These are phyloP conservation scores for Drosophila novamexicana DNA, from an alignment of 1,140 invertebrate genomes.

Conservation along the genomic window DNA sequence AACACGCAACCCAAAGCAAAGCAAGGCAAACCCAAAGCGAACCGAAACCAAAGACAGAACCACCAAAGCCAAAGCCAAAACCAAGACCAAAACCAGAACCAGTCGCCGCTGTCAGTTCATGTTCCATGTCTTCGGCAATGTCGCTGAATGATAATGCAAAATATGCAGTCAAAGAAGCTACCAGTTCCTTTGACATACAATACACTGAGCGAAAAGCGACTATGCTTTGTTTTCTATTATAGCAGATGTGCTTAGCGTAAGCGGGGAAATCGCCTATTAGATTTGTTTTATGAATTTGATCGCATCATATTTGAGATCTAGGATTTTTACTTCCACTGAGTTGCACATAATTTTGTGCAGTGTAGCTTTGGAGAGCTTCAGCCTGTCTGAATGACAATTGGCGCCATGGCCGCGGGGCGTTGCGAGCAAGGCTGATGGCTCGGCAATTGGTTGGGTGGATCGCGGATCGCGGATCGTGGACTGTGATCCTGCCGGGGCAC, in stretches of 20 bases:
- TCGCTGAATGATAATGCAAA: conserved; percentile 70
- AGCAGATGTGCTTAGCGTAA: no score
- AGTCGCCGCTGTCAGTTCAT: conserved; percentile 21
- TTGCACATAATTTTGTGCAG: neutral
- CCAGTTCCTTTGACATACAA: conserved; percentile 12
- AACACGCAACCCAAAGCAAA: conserved; percentile 59
- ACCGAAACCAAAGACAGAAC: conserved; percentile 10
- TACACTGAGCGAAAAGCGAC: conserved; percentile 27
- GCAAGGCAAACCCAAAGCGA: conserved; percentile 32
- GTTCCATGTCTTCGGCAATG: conserved; percentile 20
- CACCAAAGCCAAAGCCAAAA: neutral
- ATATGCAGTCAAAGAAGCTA: conserved; percentile 51
- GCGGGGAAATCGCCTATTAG: no score
- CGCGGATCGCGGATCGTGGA: conserved; percentile 20
- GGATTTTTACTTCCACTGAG: no score
- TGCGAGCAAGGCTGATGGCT: conserved; percentile 20
- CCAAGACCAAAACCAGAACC: conserved; percentile 15
- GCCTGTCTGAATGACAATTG: conserved; percentile 76
- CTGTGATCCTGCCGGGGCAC: conserved; percentile 39
- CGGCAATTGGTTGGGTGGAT: neutral
- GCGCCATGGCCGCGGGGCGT: conserved; percentile 76
- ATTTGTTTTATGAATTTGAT: no score
- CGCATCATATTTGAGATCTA: no score
- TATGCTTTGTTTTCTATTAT: no score
- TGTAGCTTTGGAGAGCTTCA: neutral